phyloP scores from a whole-genome alignment of 2,113 vertebrate genomes.

The Cynoglossus semilaevis region DNA sequence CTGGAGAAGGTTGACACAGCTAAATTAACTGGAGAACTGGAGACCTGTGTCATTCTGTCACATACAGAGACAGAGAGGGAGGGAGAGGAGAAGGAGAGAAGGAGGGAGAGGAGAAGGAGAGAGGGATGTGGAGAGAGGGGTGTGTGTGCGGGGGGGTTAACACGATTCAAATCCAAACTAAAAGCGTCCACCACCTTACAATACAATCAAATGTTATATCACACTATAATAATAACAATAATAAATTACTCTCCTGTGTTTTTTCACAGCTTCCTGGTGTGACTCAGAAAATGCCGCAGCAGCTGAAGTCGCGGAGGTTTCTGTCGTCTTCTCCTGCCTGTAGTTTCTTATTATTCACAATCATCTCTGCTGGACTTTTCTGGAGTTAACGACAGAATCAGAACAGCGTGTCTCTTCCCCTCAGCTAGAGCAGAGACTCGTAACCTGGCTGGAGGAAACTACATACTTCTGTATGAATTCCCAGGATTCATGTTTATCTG shows the following conservation, averaged over 20 bases:
- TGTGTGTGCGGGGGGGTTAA: too few species aligned
- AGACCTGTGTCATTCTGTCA: slow-evolving; percentile 45
- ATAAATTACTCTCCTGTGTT: too few species aligned
- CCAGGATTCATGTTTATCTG: not conserved
- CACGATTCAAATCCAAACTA: not conserved
- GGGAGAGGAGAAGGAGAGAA: not conserved
- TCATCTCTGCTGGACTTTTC: slow-evolving; percentile 8
- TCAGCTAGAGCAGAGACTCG: not conserved
- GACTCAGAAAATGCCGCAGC: slow-evolving; percentile 18
- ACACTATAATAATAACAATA: not conserved
- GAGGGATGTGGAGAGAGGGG: not conserved
- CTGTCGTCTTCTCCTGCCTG: slow-evolving; percentile 14
- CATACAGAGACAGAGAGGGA: slow-evolving; percentile 3
- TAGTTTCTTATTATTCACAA: slow-evolving; percentile 23
- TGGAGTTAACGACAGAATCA: slow-evolving; percentile 1
- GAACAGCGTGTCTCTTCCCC: not conserved
- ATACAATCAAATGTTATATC: not conserved
- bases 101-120: not conserved
- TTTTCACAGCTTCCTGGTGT: slow-evolving; percentile 34
- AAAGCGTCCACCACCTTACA: not conserved
- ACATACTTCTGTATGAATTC: not conserved
- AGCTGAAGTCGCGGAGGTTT: slow-evolving; percentile 5
- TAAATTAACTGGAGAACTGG: slow-evolving; percentile 55
- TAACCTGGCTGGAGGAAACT: not conserved
- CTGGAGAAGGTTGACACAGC: slow-evolving; percentile 52